phyloP scores from a whole-genome alignment of 1,140 invertebrate genomes.

The Gryon sp. region DNA sequence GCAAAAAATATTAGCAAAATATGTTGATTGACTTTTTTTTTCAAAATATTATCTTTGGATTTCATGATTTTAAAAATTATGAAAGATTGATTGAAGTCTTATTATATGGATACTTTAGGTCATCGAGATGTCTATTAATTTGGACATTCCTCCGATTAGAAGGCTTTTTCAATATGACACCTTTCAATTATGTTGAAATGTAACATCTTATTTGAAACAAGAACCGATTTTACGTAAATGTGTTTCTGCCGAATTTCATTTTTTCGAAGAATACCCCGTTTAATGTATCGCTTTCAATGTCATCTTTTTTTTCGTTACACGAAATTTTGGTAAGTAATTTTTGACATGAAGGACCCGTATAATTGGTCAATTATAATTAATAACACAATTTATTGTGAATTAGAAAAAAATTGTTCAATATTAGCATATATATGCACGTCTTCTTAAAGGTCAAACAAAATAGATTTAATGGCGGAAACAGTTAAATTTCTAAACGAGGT shows the following conservation, averaged over 20 bases:
- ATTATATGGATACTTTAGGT: too few species aligned
- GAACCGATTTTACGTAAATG: constrained; percentile 24
- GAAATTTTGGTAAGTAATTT: constrained; percentile 12
- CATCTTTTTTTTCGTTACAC: constrained; percentile 23
- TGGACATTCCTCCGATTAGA: constrained; percentile 4
- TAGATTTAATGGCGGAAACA: constrained; percentile 68
- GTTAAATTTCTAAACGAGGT: constrained; percentile 73
- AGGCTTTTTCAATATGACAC: constrained; percentile 9
- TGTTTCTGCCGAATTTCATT: constrained; percentile 28
- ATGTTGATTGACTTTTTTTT: too few species aligned
- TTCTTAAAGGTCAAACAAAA: constrained; percentile 29
- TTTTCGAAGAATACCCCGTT: constrained; percentile 27
- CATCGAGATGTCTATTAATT: constrained; percentile 2
- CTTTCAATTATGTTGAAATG: constrained; percentile 42
- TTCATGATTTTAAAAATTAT: too few species aligned
- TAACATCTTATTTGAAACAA: constrained; percentile 48
- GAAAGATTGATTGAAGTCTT: too few species aligned
- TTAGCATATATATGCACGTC: too few species aligned
- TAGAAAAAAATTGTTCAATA: too few species aligned
- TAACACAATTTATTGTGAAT: neutral
- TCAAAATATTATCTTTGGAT: too few species aligned
- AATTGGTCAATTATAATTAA: too few species aligned
- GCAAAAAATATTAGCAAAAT: too few species aligned
- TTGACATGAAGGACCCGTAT: constrained; percentile 7
- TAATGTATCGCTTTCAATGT: constrained; percentile 35